Percentiles rank a stretch among this genome's conserved stretches.
These are phyloP conservation scores for Dufourea novaeangliae DNA, from an alignment of 1,140 invertebrate genomes.

Conservation along the genomic window DNA sequence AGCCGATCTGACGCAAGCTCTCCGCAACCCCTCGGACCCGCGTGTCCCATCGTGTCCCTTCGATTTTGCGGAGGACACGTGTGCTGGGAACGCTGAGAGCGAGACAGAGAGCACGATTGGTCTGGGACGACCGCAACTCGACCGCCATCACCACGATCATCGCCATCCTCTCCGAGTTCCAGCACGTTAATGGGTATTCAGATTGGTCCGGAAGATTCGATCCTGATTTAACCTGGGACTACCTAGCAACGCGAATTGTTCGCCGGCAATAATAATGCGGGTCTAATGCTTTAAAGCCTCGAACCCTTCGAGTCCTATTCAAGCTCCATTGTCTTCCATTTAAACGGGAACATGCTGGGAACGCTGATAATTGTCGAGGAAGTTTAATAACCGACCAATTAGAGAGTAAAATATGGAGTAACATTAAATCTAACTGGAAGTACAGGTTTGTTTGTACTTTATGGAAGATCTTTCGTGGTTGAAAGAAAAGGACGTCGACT, in stretches of 20 bases:
- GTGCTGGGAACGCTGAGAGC: constrained; percentile 10
- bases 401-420: no score
- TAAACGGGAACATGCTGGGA: no score
- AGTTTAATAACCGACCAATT: neutral
- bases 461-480: no score
- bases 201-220: constrained; percentile 64
- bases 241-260: constrained; percentile 46
- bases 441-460: no score
- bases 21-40: constrained; percentile 16
- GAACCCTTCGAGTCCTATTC: neutral
- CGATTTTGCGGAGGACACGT: constrained; percentile 51
- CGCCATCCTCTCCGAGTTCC: constrained; percentile 59
- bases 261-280: constrained; percentile 50
- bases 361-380: no score
- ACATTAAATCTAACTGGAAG: no score
- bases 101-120: constrained; percentile 48
- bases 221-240: constrained; percentile 41
- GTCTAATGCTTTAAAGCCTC: constrained; percentile 10
- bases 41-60: constrained; percentile 46
- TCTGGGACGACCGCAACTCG: constrained; percentile 58
- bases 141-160: constrained; percentile 63
- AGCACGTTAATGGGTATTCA: constrained; percentile 64
- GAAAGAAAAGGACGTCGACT: no score
- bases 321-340: no score
- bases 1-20: constrained; percentile 17